A percentile compares a stretch with the other conserved stretches of the same genome.
These are phyloP conservation scores for Halichoerus grypus DNA, from an alignment of 2,113 vertebrate species.

Conservation along the genomic window DNA sequence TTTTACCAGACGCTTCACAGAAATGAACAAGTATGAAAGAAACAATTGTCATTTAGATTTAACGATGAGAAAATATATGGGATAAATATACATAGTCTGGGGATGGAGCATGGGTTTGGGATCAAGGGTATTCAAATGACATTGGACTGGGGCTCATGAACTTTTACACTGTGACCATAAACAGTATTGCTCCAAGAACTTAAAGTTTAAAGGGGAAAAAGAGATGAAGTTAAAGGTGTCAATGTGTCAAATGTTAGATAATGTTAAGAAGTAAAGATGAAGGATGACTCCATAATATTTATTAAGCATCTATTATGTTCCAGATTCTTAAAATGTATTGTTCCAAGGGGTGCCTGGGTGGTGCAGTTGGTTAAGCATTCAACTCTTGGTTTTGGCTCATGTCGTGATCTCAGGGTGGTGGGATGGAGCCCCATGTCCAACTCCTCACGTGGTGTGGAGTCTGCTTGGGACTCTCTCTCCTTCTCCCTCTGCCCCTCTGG, in stretches of 20 bases:
- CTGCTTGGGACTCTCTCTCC: not conserved
- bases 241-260: not conserved
- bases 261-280: constrained; percentile 9
- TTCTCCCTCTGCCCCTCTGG: not conserved
- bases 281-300: not conserved
- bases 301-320: not conserved
- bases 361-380: not conserved
- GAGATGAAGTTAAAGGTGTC: not conserved
- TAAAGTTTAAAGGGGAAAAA: not conserved
- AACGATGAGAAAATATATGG: not conserved
- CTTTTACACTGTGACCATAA: constrained; percentile 21
- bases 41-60: constrained; percentile 12
- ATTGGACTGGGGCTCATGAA: not conserved
- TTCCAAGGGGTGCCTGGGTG: not conserved
- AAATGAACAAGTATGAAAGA: not conserved
- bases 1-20: not conserved
- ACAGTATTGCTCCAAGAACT: not conserved
- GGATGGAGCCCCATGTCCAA: not conserved
- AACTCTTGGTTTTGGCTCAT: not conserved
- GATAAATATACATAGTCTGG: not conserved
- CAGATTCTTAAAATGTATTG: not conserved
- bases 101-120: not conserved
- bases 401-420: not conserved
- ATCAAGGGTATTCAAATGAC: not conserved
- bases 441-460: not conserved